Base-by-base conservation (phyloP, 2,113 vertebrate genomes). In the Pycnonotus jocosus region DNA sequence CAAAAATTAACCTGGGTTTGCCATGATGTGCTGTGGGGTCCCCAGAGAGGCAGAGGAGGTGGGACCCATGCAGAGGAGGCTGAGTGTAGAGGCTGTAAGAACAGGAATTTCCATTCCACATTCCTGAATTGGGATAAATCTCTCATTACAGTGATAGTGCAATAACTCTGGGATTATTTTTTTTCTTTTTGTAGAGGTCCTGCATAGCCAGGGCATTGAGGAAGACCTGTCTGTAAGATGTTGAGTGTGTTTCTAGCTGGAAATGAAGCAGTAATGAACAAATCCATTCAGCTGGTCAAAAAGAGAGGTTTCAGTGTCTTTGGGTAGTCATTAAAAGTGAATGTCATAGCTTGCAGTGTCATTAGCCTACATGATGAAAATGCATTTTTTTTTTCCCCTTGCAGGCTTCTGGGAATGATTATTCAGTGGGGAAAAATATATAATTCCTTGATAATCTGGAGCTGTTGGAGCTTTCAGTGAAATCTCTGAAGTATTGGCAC, bases 401-500 rank as follows among this genome's bases (percentile, higher is more conserved):
- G 2, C 45, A 72, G 65, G 72, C 85, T 95, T 94, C 82, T 96
- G 90, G 90, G 93, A 96, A 90, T 94, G 88, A 94, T 93, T 95
- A 95, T 93, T 88, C 90, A 90, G 51, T 78, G 60, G 86, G 88
- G 86, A 64, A 95, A 95, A 95, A 86, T 70, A 87, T 91, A 88
- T 94, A 97, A 95, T 96, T 91, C 96, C 71, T 53, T 8, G 37
- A 95, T 95, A 92, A 97, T 94, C 90, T 94, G 69, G 80, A 69
- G 88, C 88, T 95, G 93, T 72, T 93, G 88, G 92, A 91, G 88
- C 90, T 95, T 94, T 93, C 91, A 79, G 45, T 81, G 83, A 94
- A 94, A 86, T 92, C 92, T 92, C 77, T 95, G 65, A 89, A 92
- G 92, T 95, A 95, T 92, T 95, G 94, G 95, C 91, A 95, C 77